phyloP scores from a whole-genome alignment of 2,113 vertebrate species.

The Stigmatopora argus region DNA sequence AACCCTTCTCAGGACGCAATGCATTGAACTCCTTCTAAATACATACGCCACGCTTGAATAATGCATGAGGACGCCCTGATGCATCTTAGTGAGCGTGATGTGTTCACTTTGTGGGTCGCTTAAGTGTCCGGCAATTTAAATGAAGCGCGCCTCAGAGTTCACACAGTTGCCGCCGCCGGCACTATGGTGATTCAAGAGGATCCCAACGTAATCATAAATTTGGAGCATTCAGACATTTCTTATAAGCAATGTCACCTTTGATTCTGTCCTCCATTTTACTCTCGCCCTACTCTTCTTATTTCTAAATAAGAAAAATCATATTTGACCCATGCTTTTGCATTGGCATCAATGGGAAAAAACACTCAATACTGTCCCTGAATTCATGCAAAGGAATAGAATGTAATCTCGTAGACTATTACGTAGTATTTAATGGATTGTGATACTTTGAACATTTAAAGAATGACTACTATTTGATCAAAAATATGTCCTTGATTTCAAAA shows the following conservation, averaged over 20 bases:
- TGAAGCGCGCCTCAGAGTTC: constrained; percentile 23
- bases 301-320: constrained; percentile 13
- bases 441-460: neutral
- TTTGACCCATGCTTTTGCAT: constrained; percentile 12
- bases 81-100: constrained; percentile 42
- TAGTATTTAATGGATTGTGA: neutral
- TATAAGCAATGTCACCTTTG: constrained; percentile 44
- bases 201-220: constrained; percentile 29
- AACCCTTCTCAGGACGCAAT: constrained; percentile 23
- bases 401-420: neutral
- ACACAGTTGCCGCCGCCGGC: constrained; percentile 24
- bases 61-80: constrained; percentile 47
- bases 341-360: constrained; percentile 8
- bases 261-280: constrained; percentile 30
- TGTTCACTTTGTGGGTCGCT: constrained; percentile 37
- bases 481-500: neutral
- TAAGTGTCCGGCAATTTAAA: constrained; percentile 46
- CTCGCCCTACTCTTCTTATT: constrained; percentile 28
- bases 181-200: constrained; percentile 32
- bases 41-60: constrained; percentile 39
- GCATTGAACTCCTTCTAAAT: constrained; percentile 33
- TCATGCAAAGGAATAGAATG: neutral
- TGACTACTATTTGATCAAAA: neutral
- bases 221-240: constrained; percentile 23
- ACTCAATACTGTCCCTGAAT: neutral